Evolutionary conservation across 1,140 invertebrate species (phyloP).

Genomic region (Zaprionus camerounensis): DNA sequence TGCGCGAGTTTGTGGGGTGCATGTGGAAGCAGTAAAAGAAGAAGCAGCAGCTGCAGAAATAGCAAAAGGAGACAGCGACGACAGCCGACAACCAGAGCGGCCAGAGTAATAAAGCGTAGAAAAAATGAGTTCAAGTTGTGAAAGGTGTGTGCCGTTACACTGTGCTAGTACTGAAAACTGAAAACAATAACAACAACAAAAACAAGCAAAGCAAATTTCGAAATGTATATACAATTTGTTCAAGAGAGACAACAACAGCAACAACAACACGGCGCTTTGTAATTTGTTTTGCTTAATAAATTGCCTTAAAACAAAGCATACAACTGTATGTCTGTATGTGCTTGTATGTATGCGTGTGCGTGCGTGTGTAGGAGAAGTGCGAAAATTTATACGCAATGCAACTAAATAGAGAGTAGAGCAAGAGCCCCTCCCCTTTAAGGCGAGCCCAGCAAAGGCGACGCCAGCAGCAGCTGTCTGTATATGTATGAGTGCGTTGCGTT

Average conservation of each 20-base stretch:
- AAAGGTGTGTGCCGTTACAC: constrained; percentile 82
- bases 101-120: constrained; percentile 73
- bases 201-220: constrained; percentile 61
- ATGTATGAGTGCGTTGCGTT: constrained; percentile 36
- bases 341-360: constrained; percentile 18
- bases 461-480: constrained; percentile 40
- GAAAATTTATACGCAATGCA: constrained; percentile 53
- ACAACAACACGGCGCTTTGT: constrained; percentile 36
- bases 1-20: constrained; percentile 56
- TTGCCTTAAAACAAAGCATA: constrained; percentile 55
- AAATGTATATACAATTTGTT: constrained; percentile 77
- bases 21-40: constrained; percentile 46
- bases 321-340: constrained; percentile 10
- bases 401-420: constrained; percentile 18
- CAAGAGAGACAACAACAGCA: constrained; percentile 45
- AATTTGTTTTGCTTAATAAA: constrained; percentile 65
- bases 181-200: constrained; percentile 37
- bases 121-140: constrained; percentile 84
- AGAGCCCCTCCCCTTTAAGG: constrained; percentile 49
- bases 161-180: constrained; percentile 48
- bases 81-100: constrained; percentile 50
- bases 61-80: constrained; percentile 75
- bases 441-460: constrained; percentile 29
- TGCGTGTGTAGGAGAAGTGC: constrained; percentile 44
- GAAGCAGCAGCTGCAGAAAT: constrained; percentile 69